These are phyloP conservation scores for Meandrina meandrites DNA, from an alignment of 92 coral and sea anemone genomes.

Conservation along the genomic window DNA sequence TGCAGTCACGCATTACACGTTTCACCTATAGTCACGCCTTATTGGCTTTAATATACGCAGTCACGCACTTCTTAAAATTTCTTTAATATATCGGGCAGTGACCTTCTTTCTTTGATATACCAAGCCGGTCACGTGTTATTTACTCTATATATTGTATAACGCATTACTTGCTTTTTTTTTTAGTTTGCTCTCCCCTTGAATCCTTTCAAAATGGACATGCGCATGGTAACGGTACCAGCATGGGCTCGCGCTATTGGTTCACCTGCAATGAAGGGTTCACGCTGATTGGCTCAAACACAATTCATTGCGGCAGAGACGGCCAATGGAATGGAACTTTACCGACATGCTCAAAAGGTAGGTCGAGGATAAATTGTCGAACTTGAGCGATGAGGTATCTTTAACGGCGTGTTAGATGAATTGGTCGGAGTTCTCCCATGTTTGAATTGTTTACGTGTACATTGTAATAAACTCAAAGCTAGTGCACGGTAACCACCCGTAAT, in stretches of 20 bases:
- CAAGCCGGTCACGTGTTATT: background rate
- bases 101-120: too few species aligned
- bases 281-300: conserved; percentile 13
- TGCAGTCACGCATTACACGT: too few species aligned
- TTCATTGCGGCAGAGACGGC: conserved; percentile 26
- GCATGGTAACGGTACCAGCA: background rate
- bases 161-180: background rate
- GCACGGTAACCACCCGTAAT: too few species aligned
- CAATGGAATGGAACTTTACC: conserved; percentile 50
- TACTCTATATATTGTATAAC: background rate
- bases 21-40: too few species aligned
- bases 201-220: conserved; percentile 6
- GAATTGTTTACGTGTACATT: background rate
- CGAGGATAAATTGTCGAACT: background rate
- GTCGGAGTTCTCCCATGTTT: too few species aligned
- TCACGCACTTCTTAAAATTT: background rate
- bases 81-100: too few species aligned
- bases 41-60: too few species aligned
- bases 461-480: background rate
- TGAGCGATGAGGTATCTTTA: too few species aligned
- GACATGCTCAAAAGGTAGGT: conserved; percentile 24
- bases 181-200: background rate
- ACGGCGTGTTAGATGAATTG: too few species aligned
- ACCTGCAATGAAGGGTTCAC: conserved; percentile 18
- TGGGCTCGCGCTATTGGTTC: conserved; percentile 22